These are phyloP conservation scores for Magallana gigas DNA, from an alignment of 1,140 invertebrate species.

Conservation along the genomic window DNA sequence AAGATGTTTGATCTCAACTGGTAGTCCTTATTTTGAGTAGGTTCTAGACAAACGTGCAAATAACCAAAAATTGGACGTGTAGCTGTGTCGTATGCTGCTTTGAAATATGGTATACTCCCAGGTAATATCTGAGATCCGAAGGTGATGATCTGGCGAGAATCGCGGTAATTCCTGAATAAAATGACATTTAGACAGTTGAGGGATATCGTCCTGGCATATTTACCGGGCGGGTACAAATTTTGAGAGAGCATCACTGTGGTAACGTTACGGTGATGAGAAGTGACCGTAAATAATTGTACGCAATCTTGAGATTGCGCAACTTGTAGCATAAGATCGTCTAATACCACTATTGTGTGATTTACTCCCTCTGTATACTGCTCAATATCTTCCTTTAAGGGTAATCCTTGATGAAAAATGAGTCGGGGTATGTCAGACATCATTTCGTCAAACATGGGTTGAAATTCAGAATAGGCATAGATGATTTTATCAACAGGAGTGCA, in stretches of 20 bases:
- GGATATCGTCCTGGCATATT: conserved; percentile 53
- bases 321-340: conserved; percentile 50
- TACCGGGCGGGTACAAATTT: conserved; percentile 46
- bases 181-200: conserved; percentile 49
- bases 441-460: conserved; percentile 52
- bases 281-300: conserved; percentile 48
- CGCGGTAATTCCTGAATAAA: conserved; percentile 47
- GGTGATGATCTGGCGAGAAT: conserved; percentile 40
- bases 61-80: conserved; percentile 38
- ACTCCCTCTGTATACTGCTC: conserved; percentile 50
- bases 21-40: conserved; percentile 41
- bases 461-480: conserved; percentile 52
- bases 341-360: conserved; percentile 50
- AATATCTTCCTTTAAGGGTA: conserved; percentile 51
- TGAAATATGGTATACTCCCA: conserved; percentile 42
- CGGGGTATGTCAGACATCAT: conserved; percentile 42
- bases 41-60: conserved; percentile 48
- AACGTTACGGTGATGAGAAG: conserved; percentile 48
- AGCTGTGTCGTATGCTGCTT: conserved; percentile 40
- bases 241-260: conserved; percentile 45
- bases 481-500: conserved; percentile 44
- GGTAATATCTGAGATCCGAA: conserved; percentile 53
- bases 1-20: conserved; percentile 54
- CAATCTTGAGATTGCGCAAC: conserved; percentile 40
- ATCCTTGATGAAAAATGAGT: conserved; percentile 49